phyloP scores from a whole-genome alignment of 2,113 vertebrate species.

The Nymphicus hollandicus region DNA sequence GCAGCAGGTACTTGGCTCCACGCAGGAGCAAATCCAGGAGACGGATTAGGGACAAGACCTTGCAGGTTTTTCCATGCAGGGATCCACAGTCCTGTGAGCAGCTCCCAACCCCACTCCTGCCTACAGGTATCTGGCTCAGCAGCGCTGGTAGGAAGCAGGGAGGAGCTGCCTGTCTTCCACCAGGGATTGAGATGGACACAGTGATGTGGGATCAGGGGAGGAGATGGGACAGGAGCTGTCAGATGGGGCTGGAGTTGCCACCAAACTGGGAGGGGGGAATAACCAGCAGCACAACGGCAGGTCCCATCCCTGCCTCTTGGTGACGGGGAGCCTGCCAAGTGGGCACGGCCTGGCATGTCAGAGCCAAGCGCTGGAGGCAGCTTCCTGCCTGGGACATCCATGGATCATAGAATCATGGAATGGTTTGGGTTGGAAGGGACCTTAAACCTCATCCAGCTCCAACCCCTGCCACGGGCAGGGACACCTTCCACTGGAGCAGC shows the following conservation, averaged over 20 bases:
- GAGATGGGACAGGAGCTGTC: background rate
- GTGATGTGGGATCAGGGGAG: fast-evolving
- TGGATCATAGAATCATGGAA: background rate
- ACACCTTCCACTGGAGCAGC: background rate
- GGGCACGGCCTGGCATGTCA: background rate
- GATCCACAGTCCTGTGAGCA: background rate
- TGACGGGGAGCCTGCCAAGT: background rate
- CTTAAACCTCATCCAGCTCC: background rate
- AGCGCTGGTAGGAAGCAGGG: background rate
- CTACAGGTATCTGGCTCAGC: background rate
- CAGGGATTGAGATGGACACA: fast-evolving
- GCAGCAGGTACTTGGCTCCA: slow-evolving; percentile 7
- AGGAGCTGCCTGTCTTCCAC: background rate
- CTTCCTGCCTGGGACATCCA: background rate
- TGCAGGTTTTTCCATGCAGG: background rate
- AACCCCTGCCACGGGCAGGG: background rate
- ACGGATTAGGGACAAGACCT: slow-evolving; percentile 46
- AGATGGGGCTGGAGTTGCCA: background rate
- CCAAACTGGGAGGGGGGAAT: background rate
- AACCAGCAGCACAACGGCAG: background rate
- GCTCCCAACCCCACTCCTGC: background rate
- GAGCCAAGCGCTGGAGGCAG: background rate
- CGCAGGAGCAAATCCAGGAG: background rate
- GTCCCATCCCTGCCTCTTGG: background rate
- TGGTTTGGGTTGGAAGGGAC: background rate